These are phyloP conservation scores for Dipodomys merriami DNA, from an alignment of 2,113 vertebrate genomes.

Conservation along the genomic window DNA sequence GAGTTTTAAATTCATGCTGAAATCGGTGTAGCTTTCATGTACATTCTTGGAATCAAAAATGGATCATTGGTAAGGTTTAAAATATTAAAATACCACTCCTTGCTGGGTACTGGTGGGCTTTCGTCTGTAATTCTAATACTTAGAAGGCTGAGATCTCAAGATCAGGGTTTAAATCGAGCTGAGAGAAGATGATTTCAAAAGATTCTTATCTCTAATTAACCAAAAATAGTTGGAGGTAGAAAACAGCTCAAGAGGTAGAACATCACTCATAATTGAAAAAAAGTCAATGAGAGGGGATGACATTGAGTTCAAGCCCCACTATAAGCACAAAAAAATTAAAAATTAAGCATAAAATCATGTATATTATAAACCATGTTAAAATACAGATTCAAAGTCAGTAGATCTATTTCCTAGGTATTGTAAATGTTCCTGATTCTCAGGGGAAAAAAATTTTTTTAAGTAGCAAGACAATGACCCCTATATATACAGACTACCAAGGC, in stretches of 20 bases:
- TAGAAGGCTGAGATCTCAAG: no score
- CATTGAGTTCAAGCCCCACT: no score
- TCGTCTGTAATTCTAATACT: no score
- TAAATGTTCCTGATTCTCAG: slow-evolving; percentile 17
- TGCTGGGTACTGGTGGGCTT: no score
- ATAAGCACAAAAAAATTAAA: no score
- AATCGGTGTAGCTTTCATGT: background rate
- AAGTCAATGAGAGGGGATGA: no score
- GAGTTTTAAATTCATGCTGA: slow-evolving; percentile 27
- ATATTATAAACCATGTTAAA: slow-evolving; percentile 40
- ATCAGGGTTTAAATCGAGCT: no score
- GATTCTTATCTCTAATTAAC: no score
- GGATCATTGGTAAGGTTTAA: background rate
- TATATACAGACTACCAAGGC: background rate
- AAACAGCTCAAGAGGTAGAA: no score
- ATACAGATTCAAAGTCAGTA: slow-evolving; percentile 25
- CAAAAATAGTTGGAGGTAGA: no score
- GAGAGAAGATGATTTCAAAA: no score
- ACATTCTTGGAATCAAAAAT: slow-evolving; percentile 16
- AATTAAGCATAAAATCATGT: background rate
- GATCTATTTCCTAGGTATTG: background rate
- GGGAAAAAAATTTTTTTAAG: background rate
- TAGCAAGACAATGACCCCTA: background rate
- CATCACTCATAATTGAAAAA: no score
- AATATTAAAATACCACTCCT: slow-evolving; percentile 33